These are phyloP conservation scores for Hypotaenidia philippensis DNA, from an alignment of 2,797 vertebrate species.

Conservation along the genomic window DNA sequence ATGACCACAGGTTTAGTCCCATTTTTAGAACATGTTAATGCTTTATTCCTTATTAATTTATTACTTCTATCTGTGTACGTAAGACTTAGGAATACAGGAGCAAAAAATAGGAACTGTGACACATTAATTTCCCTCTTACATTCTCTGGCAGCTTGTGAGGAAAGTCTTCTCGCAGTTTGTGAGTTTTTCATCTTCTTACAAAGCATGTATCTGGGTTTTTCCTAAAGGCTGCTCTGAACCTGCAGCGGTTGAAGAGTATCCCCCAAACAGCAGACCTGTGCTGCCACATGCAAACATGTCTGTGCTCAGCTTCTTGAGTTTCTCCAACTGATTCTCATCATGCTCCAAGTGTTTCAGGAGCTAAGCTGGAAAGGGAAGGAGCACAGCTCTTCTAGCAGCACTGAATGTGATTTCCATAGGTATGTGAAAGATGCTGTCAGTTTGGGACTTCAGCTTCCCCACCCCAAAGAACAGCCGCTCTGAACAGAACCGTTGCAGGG, in stretches of 20 bases:
- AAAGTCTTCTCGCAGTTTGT: background rate
- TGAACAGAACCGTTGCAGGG: background rate
- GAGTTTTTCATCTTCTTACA: background rate
- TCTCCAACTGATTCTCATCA: background rate
- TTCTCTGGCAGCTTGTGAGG: background rate
- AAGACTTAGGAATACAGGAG: background rate
- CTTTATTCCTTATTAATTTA: background rate
- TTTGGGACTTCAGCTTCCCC: background rate
- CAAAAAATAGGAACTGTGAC: background rate
- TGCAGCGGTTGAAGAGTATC: background rate
- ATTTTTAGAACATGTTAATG: background rate
- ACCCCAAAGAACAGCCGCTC: background rate
- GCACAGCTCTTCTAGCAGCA: background rate
- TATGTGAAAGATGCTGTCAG: background rate
- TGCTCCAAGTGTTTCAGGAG: background rate
- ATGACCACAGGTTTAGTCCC: background rate
- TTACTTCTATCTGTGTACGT: background rate
- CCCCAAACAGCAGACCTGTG: background rate
- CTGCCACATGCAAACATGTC: background rate
- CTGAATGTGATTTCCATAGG: fast-evolving
- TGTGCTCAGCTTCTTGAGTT: background rate
- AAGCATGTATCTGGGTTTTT: background rate
- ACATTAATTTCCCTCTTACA: background rate
- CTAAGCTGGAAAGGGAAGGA: background rate
- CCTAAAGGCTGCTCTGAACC: background rate